Evolutionary conservation across 92 coral and sea anemone genomes (phyloP), one percentile per base, ranked within the genome.

Genomic region (Zoanthus sansibaricus): DNA sequence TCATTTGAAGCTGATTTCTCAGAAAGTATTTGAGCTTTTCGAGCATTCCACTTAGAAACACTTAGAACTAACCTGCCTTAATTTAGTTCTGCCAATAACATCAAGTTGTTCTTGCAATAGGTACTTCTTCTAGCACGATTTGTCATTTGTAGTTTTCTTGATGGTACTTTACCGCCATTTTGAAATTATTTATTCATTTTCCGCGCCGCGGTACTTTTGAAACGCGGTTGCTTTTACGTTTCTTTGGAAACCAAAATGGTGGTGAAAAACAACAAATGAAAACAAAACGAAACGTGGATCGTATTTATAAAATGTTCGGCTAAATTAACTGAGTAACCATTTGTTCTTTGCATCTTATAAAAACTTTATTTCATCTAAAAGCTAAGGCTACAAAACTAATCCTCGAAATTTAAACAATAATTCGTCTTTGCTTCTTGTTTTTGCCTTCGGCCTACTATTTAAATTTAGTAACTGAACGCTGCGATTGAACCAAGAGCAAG

Each of bases 41-140:
- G 17, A 13, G 75, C 75, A 71, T 71, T 71, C 75, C 75, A 71
- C 10, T 71, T 71, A 71, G 75, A 71, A 71, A 71, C 75, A 71
- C 44, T 14, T 15, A 71, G 75, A 32, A 71, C 44, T 21, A 71
- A 71, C n/a, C 45, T 14, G 10, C 48, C 18, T 30, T 30, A 32
- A 30, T 71, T 30, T 1, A 30, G 11, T 25, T 71, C 11, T 44
- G 31, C 75, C 46, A 25, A 30, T 11, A 71, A 25, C 46, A 13
- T 10, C 48, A 25, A 71, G 37, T 71, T 2, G 30, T 31, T 25
- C 2, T 71, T 25, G 45, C n/a, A 44, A 71, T 71, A 30, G 75
- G 75, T 14, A 5, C 42, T 71, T 71, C 17, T 71, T 71, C 15
- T 21, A 14, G 46, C n/a, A 32, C 45, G 47, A 21, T 20, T 71